A percentile compares a stretch with the other conserved stretches of the same genome.
Conservation (phyloP, 2,888 invertebrate species). For the Junonia oenone region DNA sequence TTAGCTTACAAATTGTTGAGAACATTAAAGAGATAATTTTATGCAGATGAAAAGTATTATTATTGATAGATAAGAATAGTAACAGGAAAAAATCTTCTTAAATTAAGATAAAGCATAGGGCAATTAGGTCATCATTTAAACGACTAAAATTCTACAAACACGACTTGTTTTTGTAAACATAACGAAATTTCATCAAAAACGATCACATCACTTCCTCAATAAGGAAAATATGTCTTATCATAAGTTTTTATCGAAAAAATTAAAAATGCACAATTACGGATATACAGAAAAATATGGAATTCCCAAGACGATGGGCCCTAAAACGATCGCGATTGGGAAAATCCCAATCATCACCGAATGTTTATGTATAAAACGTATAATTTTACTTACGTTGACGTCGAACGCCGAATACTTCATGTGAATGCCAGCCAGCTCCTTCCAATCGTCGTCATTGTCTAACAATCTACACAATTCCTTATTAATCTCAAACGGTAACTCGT, state of each 20-base stretch:
- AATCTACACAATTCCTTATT: constrained; percentile 86
- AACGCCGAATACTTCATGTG: constrained; percentile 83
- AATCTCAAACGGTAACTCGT: constrained; percentile 85
- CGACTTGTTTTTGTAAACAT: neutral
- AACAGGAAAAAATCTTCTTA: too few species aligned
- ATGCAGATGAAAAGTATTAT: too few species aligned
- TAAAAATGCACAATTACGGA: neutral
- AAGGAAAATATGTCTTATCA: neutral
- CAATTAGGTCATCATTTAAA: too few species aligned
- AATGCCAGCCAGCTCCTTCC: constrained; percentile 87
- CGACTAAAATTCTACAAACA: too few species aligned
- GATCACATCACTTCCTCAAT: neutral
- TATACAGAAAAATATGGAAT: constrained; percentile 1
- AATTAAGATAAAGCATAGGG: too few species aligned
- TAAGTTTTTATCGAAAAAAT: neutral
- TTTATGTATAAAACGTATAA: constrained; percentile 10
- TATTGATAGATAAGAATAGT: too few species aligned
- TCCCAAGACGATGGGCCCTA: constrained; percentile 12
- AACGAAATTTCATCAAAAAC: too few species aligned
- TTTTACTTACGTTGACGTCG: constrained; percentile 73
- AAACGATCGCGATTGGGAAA: constrained; percentile 38
- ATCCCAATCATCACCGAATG: constrained; percentile 34
- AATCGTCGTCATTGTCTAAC: constrained; percentile 87
- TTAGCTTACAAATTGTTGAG: too few species aligned
- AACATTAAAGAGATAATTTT: too few species aligned